Percentiles rank a stretch among this genome's conserved stretches.
Conservation (phyloP, 2,113 vertebrate genomes). For the Anhinga rufa region DNA sequence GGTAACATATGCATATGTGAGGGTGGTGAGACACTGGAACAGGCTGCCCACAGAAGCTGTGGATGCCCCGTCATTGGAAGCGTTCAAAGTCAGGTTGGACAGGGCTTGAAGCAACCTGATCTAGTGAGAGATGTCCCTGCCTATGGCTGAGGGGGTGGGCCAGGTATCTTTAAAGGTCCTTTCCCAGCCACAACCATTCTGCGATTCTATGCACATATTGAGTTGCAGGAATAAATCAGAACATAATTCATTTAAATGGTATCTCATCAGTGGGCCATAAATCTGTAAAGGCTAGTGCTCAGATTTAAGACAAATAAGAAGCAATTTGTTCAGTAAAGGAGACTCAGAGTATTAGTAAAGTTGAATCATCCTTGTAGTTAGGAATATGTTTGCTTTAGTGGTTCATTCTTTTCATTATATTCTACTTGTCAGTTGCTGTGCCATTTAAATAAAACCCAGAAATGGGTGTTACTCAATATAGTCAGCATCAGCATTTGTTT, state of each 20-base stretch:
- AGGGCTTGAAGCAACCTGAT: background rate
- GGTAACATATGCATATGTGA: background rate
- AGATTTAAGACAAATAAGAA: background rate
- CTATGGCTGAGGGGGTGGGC: background rate
- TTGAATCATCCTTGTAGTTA: background rate
- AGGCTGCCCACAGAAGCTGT: background rate
- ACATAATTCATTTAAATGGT: background rate
- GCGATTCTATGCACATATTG: background rate
- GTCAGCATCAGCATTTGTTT: constrained; percentile 33
- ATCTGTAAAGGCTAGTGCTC: background rate
- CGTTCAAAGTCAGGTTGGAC: background rate
- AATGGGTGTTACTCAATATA: background rate
- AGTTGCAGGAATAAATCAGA: background rate
- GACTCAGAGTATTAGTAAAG: background rate
- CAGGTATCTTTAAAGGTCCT: background rate
- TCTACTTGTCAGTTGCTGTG: background rate
- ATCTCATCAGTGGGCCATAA: background rate
- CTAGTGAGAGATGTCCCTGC: background rate
- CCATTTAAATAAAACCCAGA: constrained; percentile 38
- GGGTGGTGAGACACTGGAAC: background rate
- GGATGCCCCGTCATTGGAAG: background rate
- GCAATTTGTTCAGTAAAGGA: background rate
- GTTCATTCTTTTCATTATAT: constrained; percentile 14
- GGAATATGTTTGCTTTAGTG: background rate
- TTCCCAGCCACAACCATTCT: background rate